Conservation (phyloP, 2,113 vertebrate genomes). For the Myocastor coypus region DNA sequence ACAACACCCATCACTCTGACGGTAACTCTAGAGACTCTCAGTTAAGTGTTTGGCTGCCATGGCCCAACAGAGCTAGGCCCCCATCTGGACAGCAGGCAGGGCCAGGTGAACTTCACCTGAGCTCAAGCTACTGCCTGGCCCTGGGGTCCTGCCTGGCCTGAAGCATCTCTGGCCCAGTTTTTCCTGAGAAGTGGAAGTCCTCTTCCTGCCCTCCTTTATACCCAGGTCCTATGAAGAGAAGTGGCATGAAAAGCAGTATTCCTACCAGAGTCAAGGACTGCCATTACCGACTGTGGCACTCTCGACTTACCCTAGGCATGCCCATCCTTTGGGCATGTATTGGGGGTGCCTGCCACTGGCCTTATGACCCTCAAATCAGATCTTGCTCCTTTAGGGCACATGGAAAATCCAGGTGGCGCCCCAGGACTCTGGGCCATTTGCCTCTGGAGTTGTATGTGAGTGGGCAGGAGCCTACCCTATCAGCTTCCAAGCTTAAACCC, state of each 20-base stretch:
- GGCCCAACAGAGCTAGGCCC: not conserved
- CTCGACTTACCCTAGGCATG: not conserved
- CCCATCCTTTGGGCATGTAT: accelerated
- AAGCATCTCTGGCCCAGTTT: not conserved
- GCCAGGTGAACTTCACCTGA: not conserved
- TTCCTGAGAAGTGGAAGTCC: no score
- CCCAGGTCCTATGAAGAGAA: not conserved
- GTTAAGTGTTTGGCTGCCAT: not conserved
- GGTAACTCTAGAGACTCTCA: not conserved
- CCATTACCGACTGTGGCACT: accelerated
- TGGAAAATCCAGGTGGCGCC: not conserved
- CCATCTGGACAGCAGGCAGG: not conserved
- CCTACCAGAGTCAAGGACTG: not conserved
- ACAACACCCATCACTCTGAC: accelerated
- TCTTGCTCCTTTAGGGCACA: not conserved
- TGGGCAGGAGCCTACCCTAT: accelerated
- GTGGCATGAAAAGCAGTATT: accelerated
- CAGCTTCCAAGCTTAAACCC: not conserved
- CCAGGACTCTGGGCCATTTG: accelerated
- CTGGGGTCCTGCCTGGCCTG: accelerated
- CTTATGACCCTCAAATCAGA: not conserved
- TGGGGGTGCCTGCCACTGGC: not conserved
- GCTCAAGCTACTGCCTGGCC: not conserved
- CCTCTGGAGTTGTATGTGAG: no score
- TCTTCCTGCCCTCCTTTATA: accelerated